Conservation (phyloP, 1,140 invertebrate species). For the Myzus persicae region DNA sequence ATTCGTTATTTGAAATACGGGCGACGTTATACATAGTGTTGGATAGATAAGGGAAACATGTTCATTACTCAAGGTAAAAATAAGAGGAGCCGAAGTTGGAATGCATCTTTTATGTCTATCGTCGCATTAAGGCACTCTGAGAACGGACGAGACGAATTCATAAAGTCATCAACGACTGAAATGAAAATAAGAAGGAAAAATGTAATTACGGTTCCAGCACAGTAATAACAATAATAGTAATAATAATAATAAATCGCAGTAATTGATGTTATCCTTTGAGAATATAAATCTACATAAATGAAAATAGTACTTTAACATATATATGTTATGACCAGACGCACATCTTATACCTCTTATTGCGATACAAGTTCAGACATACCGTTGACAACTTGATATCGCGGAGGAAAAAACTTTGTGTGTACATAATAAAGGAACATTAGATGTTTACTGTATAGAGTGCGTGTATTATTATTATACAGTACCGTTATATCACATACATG, state of each 20-base stretch:
- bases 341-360: background rate
- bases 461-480: too few species aligned
- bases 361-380: background rate
- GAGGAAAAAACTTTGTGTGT: background rate
- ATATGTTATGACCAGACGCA: background rate
- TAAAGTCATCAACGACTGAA: background rate
- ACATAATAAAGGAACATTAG: background rate
- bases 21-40: background rate
- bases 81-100: background rate
- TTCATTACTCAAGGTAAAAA: background rate
- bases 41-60: background rate
- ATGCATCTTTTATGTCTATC: background rate
- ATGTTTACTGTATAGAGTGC: background rate
- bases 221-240: background rate
- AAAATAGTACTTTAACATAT: background rate
- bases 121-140: background rate
- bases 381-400: background rate
- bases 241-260: background rate
- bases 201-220: too few species aligned
- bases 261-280: slow-evolving; percentile 19
- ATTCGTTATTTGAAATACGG: background rate
- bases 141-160: background rate
- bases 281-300: background rate
- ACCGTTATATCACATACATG: background rate
- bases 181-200: background rate